Percentiles rank a stretch among this genome's conserved stretches.
phyloP scores from a whole-genome alignment of 2,888 invertebrate genomes.

The Calameuta pallipes region DNA sequence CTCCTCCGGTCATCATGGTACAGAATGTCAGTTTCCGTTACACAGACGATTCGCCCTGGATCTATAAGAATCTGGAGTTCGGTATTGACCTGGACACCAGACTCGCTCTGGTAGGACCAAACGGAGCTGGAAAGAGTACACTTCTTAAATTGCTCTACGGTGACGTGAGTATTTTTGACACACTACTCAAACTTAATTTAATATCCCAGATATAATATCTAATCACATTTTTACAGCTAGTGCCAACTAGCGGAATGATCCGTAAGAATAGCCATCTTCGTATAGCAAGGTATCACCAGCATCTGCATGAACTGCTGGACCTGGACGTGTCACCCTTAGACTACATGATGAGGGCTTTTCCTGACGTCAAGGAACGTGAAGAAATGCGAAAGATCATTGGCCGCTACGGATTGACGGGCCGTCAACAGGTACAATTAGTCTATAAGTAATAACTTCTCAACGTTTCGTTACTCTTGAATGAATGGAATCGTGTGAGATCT shows the following conservation, averaged over 20 bases:
- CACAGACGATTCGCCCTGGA: constrained; percentile 85
- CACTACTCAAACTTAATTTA: not conserved
- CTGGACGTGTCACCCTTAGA: constrained; percentile 95
- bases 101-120: constrained; percentile 95
- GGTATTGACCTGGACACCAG: constrained; percentile 98
- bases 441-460: no score
- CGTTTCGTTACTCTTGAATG: no score
- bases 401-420: constrained; percentile 95
- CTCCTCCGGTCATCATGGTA: constrained; percentile 99
- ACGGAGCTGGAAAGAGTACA: constrained; percentile 99
- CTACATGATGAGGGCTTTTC: constrained; percentile 98
- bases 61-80: constrained; percentile 98
- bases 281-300: constrained; percentile 98
- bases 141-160: constrained; percentile 94
- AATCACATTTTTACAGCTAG: constrained; percentile 71
- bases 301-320: constrained; percentile 95
- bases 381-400: constrained; percentile 99
- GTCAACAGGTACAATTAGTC: constrained; percentile 81
- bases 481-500: no score
- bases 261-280: constrained; percentile 97
- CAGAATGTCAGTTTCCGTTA: constrained; percentile 97
- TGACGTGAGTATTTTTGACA: constrained; percentile 74
- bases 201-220: not conserved
- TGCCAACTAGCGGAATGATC: constrained; percentile 96
- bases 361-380: constrained; percentile 96